phyloP scores from a whole-genome alignment of 2,797 vertebrate species.

The Antrozous pallidus region DNA sequence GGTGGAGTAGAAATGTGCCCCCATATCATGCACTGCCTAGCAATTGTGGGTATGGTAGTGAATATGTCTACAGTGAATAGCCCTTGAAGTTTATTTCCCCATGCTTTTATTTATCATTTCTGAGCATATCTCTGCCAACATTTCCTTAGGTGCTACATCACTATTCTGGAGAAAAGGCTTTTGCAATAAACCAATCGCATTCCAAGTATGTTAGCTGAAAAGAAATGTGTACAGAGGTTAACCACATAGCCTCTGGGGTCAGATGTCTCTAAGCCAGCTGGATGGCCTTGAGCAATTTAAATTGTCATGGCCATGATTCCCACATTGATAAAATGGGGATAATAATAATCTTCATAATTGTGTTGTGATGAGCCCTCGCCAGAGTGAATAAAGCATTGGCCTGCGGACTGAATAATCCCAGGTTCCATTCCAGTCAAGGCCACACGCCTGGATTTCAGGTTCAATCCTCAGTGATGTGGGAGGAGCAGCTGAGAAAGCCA shows the following conservation, averaged over 20 bases:
- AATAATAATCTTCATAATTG: neutral
- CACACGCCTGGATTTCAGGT: no score
- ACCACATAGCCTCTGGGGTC: neutral
- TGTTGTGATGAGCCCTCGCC: neutral
- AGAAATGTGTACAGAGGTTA: neutral
- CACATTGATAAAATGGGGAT: neutral
- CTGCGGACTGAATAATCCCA: no score
- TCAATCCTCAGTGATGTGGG: accelerated
- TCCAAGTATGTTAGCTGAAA: neutral
- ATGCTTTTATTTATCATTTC: neutral
- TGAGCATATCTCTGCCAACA: neutral
- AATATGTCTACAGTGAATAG: neutral
- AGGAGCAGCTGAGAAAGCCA: no score
- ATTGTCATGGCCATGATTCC: neutral
- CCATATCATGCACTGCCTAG: no score
- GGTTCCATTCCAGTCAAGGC: no score
- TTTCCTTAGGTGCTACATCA: neutral
- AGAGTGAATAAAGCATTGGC: no score
- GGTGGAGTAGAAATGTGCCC: neutral
- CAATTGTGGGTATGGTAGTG: neutral
- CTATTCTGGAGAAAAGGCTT: neutral
- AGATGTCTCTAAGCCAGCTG: neutral
- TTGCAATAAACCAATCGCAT: neutral
- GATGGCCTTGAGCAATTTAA: neutral
- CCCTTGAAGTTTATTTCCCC: neutral